phyloP scores from a whole-genome alignment of 2,797 vertebrate species.

The Amblyopsis hoosieri region DNA sequence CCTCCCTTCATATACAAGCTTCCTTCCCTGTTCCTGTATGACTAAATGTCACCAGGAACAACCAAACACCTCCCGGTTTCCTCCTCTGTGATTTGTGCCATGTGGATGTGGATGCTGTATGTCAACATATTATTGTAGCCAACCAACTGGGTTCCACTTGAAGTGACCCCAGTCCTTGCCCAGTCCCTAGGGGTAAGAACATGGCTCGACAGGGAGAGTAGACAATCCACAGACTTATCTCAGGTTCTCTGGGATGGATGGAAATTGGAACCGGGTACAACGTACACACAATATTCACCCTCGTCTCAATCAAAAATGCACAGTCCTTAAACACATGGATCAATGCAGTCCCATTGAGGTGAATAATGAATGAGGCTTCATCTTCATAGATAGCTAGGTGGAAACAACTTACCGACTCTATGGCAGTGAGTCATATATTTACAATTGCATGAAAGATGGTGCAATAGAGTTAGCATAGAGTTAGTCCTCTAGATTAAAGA shows the following conservation, averaged over 20 bases:
- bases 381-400: slow-evolving; percentile 5
- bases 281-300: not conserved
- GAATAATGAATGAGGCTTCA: slow-evolving; percentile 11
- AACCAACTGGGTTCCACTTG: not conserved
- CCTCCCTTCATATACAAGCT: slow-evolving; percentile 24
- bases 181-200: not conserved
- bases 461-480: slow-evolving; percentile 11
- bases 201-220: not conserved
- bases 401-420: slow-evolving; percentile 20
- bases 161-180: slow-evolving; percentile 3
- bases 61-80: slow-evolving; percentile 45
- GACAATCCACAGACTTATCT: not conserved
- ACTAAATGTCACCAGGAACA: slow-evolving; percentile 61
- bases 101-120: slow-evolving; percentile 32
- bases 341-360: slow-evolving; percentile 3
- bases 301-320: slow-evolving; percentile 8
- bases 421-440: slow-evolving; percentile 29
- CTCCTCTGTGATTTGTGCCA: slow-evolving; percentile 36
- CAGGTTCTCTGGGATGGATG: too few relatives aligned
- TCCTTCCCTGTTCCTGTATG: slow-evolving; percentile 71
- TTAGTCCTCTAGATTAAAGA: slow-evolving; percentile 29
- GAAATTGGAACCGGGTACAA: too few relatives aligned
- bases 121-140: slow-evolving; percentile 16
- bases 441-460: slow-evolving; percentile 22
- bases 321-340: slow-evolving; percentile 4